Base-by-base conservation (phyloP, 2,888 invertebrate species). In the Thymelicus lineola region DNA sequence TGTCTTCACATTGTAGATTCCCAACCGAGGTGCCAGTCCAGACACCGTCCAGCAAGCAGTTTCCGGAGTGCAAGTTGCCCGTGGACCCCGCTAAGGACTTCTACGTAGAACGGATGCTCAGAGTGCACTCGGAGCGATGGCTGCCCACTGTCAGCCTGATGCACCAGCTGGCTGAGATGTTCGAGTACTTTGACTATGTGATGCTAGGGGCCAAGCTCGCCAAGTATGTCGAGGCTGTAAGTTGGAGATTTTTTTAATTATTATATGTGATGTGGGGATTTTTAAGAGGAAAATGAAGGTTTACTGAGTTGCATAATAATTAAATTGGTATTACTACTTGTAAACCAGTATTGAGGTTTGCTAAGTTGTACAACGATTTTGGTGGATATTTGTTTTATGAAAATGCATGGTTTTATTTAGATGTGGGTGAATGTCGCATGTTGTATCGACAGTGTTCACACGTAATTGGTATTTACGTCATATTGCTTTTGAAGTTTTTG, bases 151-250 rank as follows among this genome's bases (percentile, higher is more conserved):
- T 86, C 1, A 85, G 77, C 9, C 68, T 91, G 1, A 89, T 89
- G 86, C 87, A 89, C 15, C 86, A 89, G 75, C 83, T 92, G 62
- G 80, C 86, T 0, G 90, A 89, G 59, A 75, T 88, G 60, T 88
- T 89, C 77, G 79, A 83, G 57, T 82, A 77, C 46, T 84, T 81
- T 45, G 91, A 92, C 60, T 89, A 84, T 64, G 75, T 76, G 10
- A 75, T 77, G 0, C 75, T 93, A 1, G 93, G 93, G 0, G 80
- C 89, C 10, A 91, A 88, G 75, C 83, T 93, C 35, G 85, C 91
- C 1, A 87, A 79, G 77, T 91, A 88, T 75, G 78, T 92, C 7
- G 93, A 93, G 6, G 75, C 77, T 73, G 93, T 93, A 71, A 89
- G 91, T 67, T 38, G 45, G 17, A 38, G 7, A 36, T 35, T 59